Base-by-base conservation (phyloP, 2,113 vertebrate genomes). In the Thalassoma bifasciatum region DNA sequence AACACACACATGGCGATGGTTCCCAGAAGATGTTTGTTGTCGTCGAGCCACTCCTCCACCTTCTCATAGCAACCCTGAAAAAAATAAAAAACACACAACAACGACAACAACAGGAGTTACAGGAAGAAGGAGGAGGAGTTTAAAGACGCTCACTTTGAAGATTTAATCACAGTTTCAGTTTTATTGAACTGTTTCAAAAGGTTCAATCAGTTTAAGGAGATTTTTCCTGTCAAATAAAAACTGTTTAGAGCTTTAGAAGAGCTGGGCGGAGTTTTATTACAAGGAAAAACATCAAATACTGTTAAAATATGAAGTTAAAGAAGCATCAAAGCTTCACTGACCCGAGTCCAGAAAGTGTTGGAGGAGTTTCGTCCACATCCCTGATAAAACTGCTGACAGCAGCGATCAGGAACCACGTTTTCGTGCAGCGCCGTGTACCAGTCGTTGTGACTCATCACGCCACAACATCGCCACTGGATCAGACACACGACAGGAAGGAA, bases 21-120 rank as follows among this genome's bases (percentile, higher is more conserved):
- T 74, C 97, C 97, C 2, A 99, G 92, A 62, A 99, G 95, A 12
- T 98, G 96, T 88, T 97, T 98, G 56, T 98, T 97, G 37, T 98
- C 95, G 44, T 97, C 95, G 44, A 99, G 93, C 96, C 97, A 99
- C 62, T 92, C 94, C 92, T 96, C 96, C 13, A 98, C 94, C 82
- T 95, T 97, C 52, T 97, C 95, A 4, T 98, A 99, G 90, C 97
- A 99, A 16, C 97, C 98, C 98, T 98, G 83, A 74, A 88, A 36
- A 86, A 12, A n/a, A n/a, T n/a, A n/a, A n/a, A n/a, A 86, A 12
- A 67, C 49, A 56, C n/a, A 64, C 0, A 4, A 19, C 47, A 44
- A 3, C 3, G 3, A 30, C 30, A 30, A 30, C 30, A 30, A n/a
- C 30, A 30, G 30, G n/a, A n/a, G 30, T 30, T 6, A 30, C 3